Percentiles rank a stretch among this genome's conserved stretches.
Evolutionary conservation across 2,888 invertebrate species (phyloP).

Genomic region (Dione vanillae): DNA sequence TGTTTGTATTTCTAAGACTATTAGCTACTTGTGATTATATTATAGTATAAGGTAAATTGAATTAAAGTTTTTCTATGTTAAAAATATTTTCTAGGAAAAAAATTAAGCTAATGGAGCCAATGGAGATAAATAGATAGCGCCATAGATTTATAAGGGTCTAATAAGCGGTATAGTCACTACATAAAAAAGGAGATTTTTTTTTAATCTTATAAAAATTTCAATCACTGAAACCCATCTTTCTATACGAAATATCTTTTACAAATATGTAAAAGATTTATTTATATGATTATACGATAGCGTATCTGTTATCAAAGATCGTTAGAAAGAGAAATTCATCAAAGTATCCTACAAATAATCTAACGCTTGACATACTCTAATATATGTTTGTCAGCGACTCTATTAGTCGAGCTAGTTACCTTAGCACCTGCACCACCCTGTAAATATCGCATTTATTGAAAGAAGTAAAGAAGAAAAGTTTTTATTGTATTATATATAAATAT

Average conservation of each 20-base stretch:
- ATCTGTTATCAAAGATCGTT: constrained; percentile 37
- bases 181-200: constrained; percentile 8
- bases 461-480: constrained; percentile 46
- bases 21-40: no score
- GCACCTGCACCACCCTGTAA: constrained; percentile 80
- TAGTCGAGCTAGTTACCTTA: constrained; percentile 73
- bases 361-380: constrained; percentile 61
- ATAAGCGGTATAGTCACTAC: constrained; percentile 8
- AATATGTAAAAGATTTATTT: constrained; percentile 29
- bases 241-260: constrained; percentile 45
- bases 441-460: constrained; percentile 50
- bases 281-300: constrained; percentile 27
- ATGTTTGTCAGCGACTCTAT: constrained; percentile 44
- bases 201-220: constrained; percentile 11
- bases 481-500: neutral
- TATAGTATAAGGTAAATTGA: no score
- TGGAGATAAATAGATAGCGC: no score
- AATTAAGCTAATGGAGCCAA: no score
- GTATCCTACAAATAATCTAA: constrained; percentile 56
- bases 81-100: no score
- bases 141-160: neutral
- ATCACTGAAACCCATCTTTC: constrained; percentile 31
- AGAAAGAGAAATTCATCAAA: constrained; percentile 33
- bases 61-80: no score
- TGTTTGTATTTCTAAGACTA: no score